Percentiles rank a stretch among this genome's conserved stretches.
These are phyloP conservation scores for Psittacula echo DNA, from an alignment of 2,797 vertebrate genomes.

Conservation along the genomic window DNA sequence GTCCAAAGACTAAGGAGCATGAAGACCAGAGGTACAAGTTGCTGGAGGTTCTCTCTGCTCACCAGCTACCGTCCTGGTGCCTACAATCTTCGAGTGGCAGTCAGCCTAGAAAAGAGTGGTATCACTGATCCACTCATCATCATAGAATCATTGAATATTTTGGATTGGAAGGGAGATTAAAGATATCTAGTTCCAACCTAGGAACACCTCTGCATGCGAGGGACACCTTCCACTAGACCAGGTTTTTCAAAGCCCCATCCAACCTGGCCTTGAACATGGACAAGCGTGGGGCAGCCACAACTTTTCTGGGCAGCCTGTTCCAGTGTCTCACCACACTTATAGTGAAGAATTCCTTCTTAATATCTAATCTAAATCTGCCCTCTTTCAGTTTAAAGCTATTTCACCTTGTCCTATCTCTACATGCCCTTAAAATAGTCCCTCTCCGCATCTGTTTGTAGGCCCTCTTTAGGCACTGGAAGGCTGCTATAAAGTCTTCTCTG, in stretches of 20 bases:
- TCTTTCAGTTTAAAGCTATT: background rate
- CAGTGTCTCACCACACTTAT: background rate
- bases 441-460: background rate
- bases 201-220: background rate
- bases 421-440: background rate
- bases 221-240: background rate
- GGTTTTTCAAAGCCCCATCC: background rate
- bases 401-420: background rate
- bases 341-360: background rate
- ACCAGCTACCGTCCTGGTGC: background rate
- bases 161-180: background rate
- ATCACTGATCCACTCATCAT: background rate
- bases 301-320: background rate
- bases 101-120: background rate
- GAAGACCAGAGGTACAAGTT: background rate
- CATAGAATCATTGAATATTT: background rate
- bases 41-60: background rate
- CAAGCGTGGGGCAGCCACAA: background rate
- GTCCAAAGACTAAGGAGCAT: background rate
- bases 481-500: background rate
- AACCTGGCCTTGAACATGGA: background rate
- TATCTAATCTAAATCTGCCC: background rate
- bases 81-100: background rate
- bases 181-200: background rate
- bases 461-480: background rate